Evolutionary conservation across 1,140 invertebrate genomes (phyloP).

Genomic region (Saccostrea cuccullata): DNA sequence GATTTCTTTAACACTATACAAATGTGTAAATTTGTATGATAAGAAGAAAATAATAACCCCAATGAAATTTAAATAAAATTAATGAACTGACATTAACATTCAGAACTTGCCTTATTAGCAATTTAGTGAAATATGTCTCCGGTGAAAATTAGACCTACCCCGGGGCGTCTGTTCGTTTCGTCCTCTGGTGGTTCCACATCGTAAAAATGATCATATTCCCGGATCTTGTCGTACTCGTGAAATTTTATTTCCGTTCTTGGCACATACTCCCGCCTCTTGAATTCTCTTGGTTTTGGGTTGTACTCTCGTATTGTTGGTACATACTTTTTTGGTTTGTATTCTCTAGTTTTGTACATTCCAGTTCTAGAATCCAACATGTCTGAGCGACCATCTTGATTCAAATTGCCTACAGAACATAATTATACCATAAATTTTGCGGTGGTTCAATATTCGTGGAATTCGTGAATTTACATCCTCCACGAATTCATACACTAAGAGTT

Average conservation of each 20-base stretch:
- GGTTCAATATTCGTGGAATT: too few species aligned
- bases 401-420: not conserved
- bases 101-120: too few species aligned
- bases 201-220: constrained; percentile 23
- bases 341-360: constrained; percentile 17
- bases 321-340: constrained; percentile 22
- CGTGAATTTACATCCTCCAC: too few species aligned
- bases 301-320: not conserved
- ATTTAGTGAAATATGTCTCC: too few species aligned
- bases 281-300: not conserved
- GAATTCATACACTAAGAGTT: too few species aligned
- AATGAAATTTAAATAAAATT: too few species aligned
- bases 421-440: too few species aligned
- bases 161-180: not conserved
- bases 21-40: too few species aligned
- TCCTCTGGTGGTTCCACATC: constrained; percentile 17
- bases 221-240: not conserved
- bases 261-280: not conserved
- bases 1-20: too few species aligned
- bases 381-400: not conserved
- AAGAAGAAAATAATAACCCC: too few species aligned
- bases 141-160: not conserved
- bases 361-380: constrained; percentile 6
- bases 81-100: too few species aligned
- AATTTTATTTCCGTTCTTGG: not conserved